A percentile compares a stretch with the other conserved stretches of the same genome.
Conservation (phyloP, 1,140 invertebrate species). For the Pseudobourletiella spinata region DNA sequence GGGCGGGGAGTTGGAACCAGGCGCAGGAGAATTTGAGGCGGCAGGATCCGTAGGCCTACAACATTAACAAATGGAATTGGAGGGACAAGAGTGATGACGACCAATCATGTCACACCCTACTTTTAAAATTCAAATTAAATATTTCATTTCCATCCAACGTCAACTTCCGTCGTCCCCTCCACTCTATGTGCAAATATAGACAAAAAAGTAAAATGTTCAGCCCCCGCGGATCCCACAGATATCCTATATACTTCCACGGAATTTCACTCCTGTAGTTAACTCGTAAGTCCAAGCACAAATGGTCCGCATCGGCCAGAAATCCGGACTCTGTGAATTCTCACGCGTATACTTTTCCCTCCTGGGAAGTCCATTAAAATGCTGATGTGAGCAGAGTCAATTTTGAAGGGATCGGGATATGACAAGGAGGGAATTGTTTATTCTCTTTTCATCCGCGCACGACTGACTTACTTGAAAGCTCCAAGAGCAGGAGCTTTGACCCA, state of each 20-base stretch:
- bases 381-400: neutral
- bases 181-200: neutral
- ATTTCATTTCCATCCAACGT: neutral
- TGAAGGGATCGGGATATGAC: too few species aligned
- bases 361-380: neutral
- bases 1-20: conserved; percentile 32
- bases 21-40: conserved; percentile 24
- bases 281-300: neutral
- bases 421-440: neutral
- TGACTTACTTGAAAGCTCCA: conserved; percentile 14
- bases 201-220: neutral
- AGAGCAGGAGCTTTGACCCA: neutral
- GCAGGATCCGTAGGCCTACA: conserved; percentile 16
- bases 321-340: neutral
- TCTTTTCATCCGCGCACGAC: too few species aligned
- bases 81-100: neutral
- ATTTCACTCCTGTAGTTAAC: too few species aligned
- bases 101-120: neutral
- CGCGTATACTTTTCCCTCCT: neutral
- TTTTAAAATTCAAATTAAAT: neutral
- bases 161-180: neutral
- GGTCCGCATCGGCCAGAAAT: neutral
- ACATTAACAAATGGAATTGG: neutral
- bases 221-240: neutral
- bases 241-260: too few species aligned